Evolutionary conservation across 2,797 vertebrate genomes (phyloP).

Genomic region (Anas flavirostris): DNA sequence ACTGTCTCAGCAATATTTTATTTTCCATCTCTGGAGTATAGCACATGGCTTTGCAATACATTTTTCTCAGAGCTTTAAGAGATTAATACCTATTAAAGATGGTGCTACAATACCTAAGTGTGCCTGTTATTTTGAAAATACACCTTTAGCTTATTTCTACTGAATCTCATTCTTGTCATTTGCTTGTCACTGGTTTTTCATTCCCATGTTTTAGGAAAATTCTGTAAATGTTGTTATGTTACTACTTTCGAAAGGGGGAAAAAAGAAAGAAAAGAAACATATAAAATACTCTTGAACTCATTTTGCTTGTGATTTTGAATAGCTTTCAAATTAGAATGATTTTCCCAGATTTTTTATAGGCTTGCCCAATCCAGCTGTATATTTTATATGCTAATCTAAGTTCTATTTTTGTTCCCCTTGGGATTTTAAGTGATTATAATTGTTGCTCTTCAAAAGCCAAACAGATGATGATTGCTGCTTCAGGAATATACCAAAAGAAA

Average conservation of each 20-base stretch:
- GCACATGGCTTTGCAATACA: neutral
- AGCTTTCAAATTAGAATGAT: constrained; percentile 83
- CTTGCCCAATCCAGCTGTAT: constrained; percentile 87
- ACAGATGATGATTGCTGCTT: constrained; percentile 89
- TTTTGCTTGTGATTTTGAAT: constrained; percentile 82
- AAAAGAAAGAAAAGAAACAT: constrained; percentile 65
- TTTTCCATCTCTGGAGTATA: neutral
- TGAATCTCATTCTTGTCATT: constrained; percentile 42
- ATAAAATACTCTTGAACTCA: constrained; percentile 77
- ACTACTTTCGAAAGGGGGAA: constrained; percentile 59
- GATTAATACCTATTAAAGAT: constrained; percentile 4
- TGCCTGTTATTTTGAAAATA: constrained; percentile 19
- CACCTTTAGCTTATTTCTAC: constrained; percentile 32
- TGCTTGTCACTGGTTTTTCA: constrained; percentile 45
- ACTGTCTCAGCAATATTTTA: neutral
- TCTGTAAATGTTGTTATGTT: constrained; percentile 68
- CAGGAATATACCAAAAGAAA: constrained; percentile 88
- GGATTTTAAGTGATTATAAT: constrained; percentile 90
- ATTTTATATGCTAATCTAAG: constrained; percentile 88
- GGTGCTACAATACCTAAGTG: neutral
- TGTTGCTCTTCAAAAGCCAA: constrained; percentile 89
- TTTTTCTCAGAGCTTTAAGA: neutral
- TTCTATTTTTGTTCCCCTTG: constrained; percentile 86
- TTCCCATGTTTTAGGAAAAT: constrained; percentile 75
- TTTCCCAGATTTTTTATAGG: constrained; percentile 81